A percentile compares a stretch with the other conserved stretches of the same genome.
These are phyloP conservation scores for Bubalus kerabau DNA, from an alignment of 2,113 vertebrate species.

Conservation along the genomic window DNA sequence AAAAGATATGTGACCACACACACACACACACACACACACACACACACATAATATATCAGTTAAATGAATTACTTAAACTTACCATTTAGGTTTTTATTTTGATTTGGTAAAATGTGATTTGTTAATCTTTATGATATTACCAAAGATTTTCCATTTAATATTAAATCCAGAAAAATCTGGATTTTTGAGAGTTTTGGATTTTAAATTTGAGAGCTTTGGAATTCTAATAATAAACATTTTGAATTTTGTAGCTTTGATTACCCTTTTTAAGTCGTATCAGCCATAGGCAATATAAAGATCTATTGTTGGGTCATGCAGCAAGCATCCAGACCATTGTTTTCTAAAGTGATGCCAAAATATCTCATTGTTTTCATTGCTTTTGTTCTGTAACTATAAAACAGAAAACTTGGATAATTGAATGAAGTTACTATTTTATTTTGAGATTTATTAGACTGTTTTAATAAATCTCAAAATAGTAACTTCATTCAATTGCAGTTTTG, in stretches of 20 bases:
- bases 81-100: slow-evolving; percentile 5
- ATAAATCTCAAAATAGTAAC: not conserved
- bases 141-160: not conserved
- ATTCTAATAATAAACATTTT: not conserved
- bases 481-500: not conserved
- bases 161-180: not conserved
- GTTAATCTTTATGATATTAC: not conserved
- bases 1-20: not conserved
- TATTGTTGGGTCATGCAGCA: not conserved
- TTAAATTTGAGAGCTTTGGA: not conserved
- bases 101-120: not conserved
- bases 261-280: not conserved
- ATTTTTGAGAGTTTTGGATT: not conserved
- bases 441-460: not conserved
- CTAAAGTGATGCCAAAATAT: not conserved
- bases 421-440: not conserved
- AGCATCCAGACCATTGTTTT: not conserved
- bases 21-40: not conserved
- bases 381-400: not conserved
- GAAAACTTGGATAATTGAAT: not conserved
- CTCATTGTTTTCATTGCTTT: not conserved
- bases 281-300: not conserved
- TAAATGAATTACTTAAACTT: not conserved
- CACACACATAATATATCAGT: not conserved
- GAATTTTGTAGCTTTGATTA: not conserved